Conservation (phyloP, 2,113 vertebrate genomes). For the Uropsilus gracilis region DNA sequence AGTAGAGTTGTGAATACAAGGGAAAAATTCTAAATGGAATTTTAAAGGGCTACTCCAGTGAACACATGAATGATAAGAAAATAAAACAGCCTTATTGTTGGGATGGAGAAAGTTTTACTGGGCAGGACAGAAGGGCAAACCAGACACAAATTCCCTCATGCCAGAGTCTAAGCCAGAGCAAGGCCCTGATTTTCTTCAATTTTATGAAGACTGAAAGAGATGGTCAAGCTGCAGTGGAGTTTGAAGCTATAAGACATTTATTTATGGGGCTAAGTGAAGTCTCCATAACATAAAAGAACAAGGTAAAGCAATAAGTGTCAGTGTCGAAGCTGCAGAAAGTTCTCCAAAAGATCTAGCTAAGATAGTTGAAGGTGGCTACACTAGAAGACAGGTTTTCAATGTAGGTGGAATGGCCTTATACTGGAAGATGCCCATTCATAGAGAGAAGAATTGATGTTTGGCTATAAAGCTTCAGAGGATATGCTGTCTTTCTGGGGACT, state of each 20-base stretch:
- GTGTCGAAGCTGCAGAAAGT: background rate
- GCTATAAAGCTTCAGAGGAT: background rate
- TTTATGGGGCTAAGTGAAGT: background rate
- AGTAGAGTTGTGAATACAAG: background rate
- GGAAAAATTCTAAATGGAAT: background rate
- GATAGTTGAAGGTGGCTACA: background rate
- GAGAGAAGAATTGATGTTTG: background rate
- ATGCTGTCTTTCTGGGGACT: background rate
- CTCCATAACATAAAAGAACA: background rate
- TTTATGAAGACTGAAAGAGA: background rate
- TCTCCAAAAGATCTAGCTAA: background rate
- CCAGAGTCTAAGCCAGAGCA: background rate
- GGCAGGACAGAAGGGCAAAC: background rate
- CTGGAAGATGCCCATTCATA: background rate
- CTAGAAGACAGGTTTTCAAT: background rate
- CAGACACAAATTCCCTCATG: background rate
- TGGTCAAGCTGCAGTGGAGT: background rate
- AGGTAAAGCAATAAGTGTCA: background rate
- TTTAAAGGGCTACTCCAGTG: background rate
- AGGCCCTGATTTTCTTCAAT: background rate
- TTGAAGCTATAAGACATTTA: background rate
- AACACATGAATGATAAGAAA: background rate
- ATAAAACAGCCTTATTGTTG: background rate
- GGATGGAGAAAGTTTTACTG: background rate
- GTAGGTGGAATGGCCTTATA: background rate